These are phyloP conservation scores for Bryconaethiops microstoma DNA, from an alignment of 2,797 vertebrate species.

Conservation along the genomic window DNA sequence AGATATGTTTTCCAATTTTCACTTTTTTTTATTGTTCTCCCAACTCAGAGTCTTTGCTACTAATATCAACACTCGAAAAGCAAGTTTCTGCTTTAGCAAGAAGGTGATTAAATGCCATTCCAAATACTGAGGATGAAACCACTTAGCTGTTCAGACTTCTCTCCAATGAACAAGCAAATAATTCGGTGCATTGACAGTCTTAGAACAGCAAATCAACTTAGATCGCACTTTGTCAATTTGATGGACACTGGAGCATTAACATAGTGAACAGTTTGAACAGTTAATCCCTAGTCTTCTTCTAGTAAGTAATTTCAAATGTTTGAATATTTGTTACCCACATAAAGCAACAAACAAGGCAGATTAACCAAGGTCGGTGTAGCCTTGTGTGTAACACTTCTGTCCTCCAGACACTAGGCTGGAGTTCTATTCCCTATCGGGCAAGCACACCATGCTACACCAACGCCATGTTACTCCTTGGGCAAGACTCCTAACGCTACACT, in stretches of 20 bases:
- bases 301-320: too few relatives aligned
- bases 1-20: conserved; percentile 14
- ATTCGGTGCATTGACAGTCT: background rate
- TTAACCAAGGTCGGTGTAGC: too few relatives aligned
- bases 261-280: background rate
- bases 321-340: background rate
- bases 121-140: too few relatives aligned
- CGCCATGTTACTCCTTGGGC: too few relatives aligned
- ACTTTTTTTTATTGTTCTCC: background rate
- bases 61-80: background rate
- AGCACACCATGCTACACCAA: too few relatives aligned
- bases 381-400: too few relatives aligned
- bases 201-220: background rate
- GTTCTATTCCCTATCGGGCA: too few relatives aligned
- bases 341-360: background rate
- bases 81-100: background rate
- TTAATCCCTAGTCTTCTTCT: background rate
- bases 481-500: too few relatives aligned
- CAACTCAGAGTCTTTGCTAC: background rate
- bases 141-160: background rate
- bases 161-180: background rate
- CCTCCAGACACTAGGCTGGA: too few relatives aligned
- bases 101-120: background rate
- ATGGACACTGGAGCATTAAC: background rate
- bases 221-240: background rate